Percentiles rank a stretch among this genome's conserved stretches.
Evolutionary conservation across 2,797 vertebrate genomes (phyloP).

Genomic region (Bryconaethiops microstoma): DNA sequence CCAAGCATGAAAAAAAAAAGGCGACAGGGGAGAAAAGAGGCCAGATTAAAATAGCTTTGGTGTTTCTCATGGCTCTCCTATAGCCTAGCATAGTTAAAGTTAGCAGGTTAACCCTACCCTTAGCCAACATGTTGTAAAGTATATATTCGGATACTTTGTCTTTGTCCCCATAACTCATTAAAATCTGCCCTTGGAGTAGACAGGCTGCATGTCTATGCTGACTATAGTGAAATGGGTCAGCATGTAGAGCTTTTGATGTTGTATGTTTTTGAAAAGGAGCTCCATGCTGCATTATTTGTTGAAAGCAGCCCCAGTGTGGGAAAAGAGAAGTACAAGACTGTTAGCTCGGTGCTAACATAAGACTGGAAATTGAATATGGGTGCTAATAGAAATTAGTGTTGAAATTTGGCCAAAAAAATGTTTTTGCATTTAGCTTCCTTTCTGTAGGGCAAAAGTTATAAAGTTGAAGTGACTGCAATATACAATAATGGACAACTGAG

Average conservation of each 20-base stretch:
- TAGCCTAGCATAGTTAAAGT: slow-evolving; percentile 74
- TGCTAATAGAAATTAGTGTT: no score
- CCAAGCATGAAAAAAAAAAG: slow-evolving; percentile 86
- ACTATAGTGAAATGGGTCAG: not conserved
- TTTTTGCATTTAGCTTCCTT: no score
- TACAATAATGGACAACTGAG: no score
- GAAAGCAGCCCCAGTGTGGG: not conserved
- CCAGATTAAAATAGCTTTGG: slow-evolving; percentile 96
- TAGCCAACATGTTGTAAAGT: slow-evolving; percentile 68
- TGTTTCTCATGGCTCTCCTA: slow-evolving; percentile 92
- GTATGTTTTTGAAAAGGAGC: not conserved
- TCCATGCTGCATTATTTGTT: not conserved
- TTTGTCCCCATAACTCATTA: no score
- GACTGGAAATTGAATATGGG: no score
- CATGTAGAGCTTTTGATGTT: not conserved
- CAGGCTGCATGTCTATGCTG: not conserved
- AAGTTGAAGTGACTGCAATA: no score
- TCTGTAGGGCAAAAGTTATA: no score
- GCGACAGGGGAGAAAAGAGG: slow-evolving; percentile 71
- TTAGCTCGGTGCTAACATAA: no score
- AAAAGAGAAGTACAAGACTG: no score
- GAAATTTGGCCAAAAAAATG: no score
- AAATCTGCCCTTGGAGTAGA: no score
- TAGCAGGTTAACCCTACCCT: not conserved
- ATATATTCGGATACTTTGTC: slow-evolving; percentile 34